Evolutionary conservation across 1,140 invertebrate genomes (phyloP), one percentile per base, ranked within the genome.

Genomic region (Sinonovacula constricta): DNA sequence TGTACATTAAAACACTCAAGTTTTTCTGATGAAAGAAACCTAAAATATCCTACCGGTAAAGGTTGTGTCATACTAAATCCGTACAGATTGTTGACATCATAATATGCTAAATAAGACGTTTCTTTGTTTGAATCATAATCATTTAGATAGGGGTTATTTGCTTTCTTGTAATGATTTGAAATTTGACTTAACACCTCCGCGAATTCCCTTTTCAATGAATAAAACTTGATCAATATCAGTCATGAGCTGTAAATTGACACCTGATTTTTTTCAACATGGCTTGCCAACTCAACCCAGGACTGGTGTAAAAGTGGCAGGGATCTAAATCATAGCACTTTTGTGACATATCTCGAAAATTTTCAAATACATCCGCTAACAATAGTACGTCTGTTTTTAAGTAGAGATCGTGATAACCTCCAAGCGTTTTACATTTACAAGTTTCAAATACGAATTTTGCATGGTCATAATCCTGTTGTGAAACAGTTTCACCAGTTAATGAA

Each of bases 1-100:
- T n/a, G n/a, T n/a, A 85, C 80, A 82, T 90, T 87, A 85, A 91
- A 88, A 84, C 89, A 18, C 67, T 72, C 22, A 89, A 75, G 54
- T 69, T 75, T 66, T 0, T 69, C 34, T 14, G 24, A n/a, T 49
- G 2, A 26, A 10, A 79, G 70, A 62, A 51, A 87, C 83, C 26
- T 86, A 88, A 89, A 83, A 51, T 76, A 53, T 18, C 74, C 28
- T 39, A 60, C 53, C 69, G 79, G 67, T 68, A 88, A 51, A 72
- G 57, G 57, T 36, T 83, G 7, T 26, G 39, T 53, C 82, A 89
- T 75, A 10, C 79, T 80, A 54, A 66, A 78, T 18, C 83, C 81
- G 67, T 90, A 90, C 15, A 89, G 65, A 78, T 85, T 87, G 53
- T 88, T 87, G 5, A 78, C 78, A 31, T 81, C 74, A 18, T 53